Evolutionary conservation across 2,888 invertebrate species (phyloP).

Genomic region (Tachina grossa): DNA sequence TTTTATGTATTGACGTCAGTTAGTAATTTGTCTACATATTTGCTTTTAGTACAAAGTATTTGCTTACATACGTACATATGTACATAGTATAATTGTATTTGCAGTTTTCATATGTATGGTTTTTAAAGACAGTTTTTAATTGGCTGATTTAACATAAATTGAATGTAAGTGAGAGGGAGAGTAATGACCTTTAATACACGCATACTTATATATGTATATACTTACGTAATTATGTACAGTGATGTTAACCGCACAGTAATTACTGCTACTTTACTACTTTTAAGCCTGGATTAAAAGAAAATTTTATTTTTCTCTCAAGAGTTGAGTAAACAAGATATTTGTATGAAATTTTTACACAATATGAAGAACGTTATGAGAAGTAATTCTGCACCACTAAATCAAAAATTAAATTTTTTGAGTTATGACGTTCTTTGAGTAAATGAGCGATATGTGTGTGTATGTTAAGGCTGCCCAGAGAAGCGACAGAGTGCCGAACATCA

Average conservation of each 20-base stretch:
- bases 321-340: too few species aligned
- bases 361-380: too few species aligned
- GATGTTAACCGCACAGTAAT: background rate
- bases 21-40: conserved; percentile 26
- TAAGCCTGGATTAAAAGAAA: too few species aligned
- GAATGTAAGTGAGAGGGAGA: conserved; percentile 18
- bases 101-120: conserved; percentile 8
- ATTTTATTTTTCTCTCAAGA: too few species aligned
- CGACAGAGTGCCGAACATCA: too few species aligned
- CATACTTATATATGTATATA: background rate
- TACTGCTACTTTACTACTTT: background rate
- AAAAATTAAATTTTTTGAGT: too few species aligned
- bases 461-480: too few species aligned
- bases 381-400: too few species aligned
- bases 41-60: background rate
- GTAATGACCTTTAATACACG: conserved; percentile 39
- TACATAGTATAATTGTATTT: background rate
- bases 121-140: conserved; percentile 25
- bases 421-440: too few species aligned
- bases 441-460: too few species aligned
- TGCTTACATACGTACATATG: background rate
- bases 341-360: too few species aligned
- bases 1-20: conserved; percentile 59
- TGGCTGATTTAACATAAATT: conserved; percentile 8
- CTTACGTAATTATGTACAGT: background rate